Percentiles rank a stretch among this genome's conserved stretches.
Evolutionary conservation across 2,888 invertebrate species (phyloP).

Genomic region (Seira ritae): DNA sequence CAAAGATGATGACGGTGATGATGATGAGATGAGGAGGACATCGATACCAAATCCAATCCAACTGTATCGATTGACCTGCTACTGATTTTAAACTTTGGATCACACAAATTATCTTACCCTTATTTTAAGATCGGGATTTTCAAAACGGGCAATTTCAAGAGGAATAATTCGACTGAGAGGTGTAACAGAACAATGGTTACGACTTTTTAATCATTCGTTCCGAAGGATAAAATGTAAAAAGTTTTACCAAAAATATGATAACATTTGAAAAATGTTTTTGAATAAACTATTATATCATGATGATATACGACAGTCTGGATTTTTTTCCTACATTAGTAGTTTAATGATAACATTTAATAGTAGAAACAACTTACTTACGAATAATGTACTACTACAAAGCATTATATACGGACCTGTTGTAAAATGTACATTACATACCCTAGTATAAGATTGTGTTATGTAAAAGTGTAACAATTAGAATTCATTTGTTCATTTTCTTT

Average conservation of each 20-base stretch:
- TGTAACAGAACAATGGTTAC: neutral
- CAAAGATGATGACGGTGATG: no score
- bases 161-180: slow-evolving; percentile 1
- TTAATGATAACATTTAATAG: neutral
- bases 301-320: slow-evolving; percentile 54
- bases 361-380: neutral
- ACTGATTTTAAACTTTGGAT: neutral
- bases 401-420: neutral
- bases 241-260: neutral
- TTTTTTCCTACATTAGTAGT: slow-evolving; percentile 35
- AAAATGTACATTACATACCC: slow-evolving; percentile 22
- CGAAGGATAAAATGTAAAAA: neutral
- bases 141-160: neutral
- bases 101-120: no score
- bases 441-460: slow-evolving; percentile 1
- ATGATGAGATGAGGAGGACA: no score
- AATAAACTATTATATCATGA: slow-evolving; percentile 41
- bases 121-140: no score
- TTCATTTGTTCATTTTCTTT: neutral
- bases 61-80: no score
- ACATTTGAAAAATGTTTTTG: slow-evolving; percentile 6
- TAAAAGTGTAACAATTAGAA: neutral
- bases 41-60: no score
- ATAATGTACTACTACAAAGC: neutral
- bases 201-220: no score